These are phyloP conservation scores for Cyphomyrmex costatus DNA, from an alignment of 1,140 invertebrate species.

Conservation along the genomic window DNA sequence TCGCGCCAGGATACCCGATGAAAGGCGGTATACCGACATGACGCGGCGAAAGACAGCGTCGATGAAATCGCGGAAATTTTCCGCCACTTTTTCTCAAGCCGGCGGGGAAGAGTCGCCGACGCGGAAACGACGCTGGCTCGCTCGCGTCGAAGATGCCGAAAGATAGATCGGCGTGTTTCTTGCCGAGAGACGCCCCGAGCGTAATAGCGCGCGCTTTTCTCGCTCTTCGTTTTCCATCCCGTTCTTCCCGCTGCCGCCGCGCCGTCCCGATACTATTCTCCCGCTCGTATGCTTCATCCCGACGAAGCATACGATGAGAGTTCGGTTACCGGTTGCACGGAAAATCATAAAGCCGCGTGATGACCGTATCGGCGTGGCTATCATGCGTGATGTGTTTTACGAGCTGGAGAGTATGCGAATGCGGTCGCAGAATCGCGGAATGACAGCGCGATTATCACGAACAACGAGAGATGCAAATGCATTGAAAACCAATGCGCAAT, in stretches of 20 bases:
- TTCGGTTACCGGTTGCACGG: slow-evolving; percentile 34
- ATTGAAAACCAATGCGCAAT: not conserved
- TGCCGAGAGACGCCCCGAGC: slow-evolving; percentile 65
- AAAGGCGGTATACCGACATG: slow-evolving; percentile 17
- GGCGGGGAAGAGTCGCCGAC: slow-evolving; percentile 40
- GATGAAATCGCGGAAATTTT: slow-evolving; percentile 46
- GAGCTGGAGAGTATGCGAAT: slow-evolving; percentile 71
- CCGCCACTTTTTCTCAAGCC: slow-evolving; percentile 54
- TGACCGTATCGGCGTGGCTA: slow-evolving; percentile 77
- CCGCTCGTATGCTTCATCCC: slow-evolving; percentile 43
- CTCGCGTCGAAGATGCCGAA: slow-evolving; percentile 51
- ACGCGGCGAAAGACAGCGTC: not conserved
- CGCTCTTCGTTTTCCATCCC: slow-evolving; percentile 43
- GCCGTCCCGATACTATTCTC: slow-evolving; percentile 27
- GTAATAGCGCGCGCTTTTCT: slow-evolving; percentile 67
- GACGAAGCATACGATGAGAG: slow-evolving; percentile 8
- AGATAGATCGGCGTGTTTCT: slow-evolving; percentile 65
- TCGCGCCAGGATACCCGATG: slow-evolving; percentile 24
- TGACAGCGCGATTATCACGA: slow-evolving; percentile 20
- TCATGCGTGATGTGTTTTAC: slow-evolving; percentile 77
- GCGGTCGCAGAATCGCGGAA: slow-evolving; percentile 52
- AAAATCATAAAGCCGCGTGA: slow-evolving; percentile 79
- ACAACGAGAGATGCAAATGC: not conserved
- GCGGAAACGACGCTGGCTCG: slow-evolving; percentile 61
- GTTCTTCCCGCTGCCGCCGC: slow-evolving; percentile 32